Evolutionary conservation across 2,797 vertebrate genomes (phyloP).

Genomic region (Halcyon smyrnensis): DNA sequence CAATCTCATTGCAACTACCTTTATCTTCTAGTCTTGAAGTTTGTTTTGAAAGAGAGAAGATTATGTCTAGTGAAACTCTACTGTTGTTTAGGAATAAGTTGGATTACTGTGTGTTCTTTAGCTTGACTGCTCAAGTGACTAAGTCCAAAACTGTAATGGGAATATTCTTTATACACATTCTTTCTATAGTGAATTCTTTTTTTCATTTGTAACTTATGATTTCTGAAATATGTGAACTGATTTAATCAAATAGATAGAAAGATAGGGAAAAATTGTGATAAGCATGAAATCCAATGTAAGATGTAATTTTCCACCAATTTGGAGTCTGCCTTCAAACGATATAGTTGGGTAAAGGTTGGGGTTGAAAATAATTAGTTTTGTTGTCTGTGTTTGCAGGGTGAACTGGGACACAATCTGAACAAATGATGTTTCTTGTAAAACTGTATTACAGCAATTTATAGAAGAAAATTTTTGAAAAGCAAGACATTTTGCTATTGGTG

Average conservation of each 20-base stretch:
- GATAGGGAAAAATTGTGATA: conserved; percentile 11
- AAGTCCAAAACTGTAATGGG: background rate
- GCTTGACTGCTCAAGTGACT: background rate
- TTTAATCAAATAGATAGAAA: conserved; percentile 51
- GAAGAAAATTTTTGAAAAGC: conserved; percentile 29
- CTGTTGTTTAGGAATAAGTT: background rate
- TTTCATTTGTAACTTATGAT: background rate
- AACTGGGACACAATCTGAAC: conserved; percentile 22
- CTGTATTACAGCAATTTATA: conserved; percentile 39
- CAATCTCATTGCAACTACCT: background rate
- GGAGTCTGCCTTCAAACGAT: conserved; percentile 12
- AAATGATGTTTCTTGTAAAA: conserved; percentile 44
- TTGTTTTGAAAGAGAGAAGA: background rate
- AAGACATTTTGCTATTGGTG: conserved; percentile 13
- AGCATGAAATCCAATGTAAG: conserved; percentile 63
- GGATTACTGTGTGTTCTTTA: background rate
- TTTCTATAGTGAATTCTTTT: background rate
- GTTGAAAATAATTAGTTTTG: conserved; percentile 56
- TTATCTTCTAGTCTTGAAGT: background rate
- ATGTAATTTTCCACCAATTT: conserved; percentile 63
- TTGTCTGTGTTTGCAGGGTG: conserved; percentile 38
- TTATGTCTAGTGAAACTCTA: background rate
- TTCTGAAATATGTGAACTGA: conserved; percentile 57
- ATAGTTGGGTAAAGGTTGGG: background rate
- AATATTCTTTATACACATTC: background rate